phyloP scores from a whole-genome alignment of 1,140 invertebrate species.

The Brevipalpus yothersi region DNA sequence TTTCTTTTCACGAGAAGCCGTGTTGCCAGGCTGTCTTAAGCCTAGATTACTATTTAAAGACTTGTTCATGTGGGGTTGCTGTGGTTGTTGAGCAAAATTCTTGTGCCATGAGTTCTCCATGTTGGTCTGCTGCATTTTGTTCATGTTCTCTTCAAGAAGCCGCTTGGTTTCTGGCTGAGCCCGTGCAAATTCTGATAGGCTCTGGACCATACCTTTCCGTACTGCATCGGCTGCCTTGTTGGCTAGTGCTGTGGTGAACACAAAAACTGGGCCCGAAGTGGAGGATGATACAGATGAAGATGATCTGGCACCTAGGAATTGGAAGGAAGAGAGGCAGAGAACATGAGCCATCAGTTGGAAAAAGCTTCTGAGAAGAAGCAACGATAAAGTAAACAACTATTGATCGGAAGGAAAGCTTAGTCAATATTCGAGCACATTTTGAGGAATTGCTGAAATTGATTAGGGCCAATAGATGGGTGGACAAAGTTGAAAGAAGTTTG shows the following conservation, averaged over 20 bases:
- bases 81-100: conserved; percentile 46
- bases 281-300: too few species aligned
- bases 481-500: too few species aligned
- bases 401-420: too few species aligned
- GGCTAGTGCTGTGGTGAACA: conserved; percentile 75
- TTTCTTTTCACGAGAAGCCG: not conserved
- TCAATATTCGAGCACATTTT: too few species aligned
- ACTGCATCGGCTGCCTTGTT: conserved; percentile 85
- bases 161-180: conserved; percentile 81
- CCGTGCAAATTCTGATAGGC: conserved; percentile 83
- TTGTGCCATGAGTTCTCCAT: conserved; percentile 41
- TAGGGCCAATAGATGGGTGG: too few species aligned
- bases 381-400: too few species aligned
- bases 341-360: too few species aligned
- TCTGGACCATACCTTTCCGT: conserved; percentile 56
- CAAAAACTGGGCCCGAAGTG: conserved; percentile 50
- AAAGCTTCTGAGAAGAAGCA: too few species aligned
- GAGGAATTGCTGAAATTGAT: too few species aligned
- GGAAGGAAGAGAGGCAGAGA: too few species aligned
- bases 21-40: not conserved
- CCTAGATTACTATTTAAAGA: conserved; percentile 15
- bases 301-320: too few species aligned
- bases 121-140: conserved; percentile 63
- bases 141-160: conserved; percentile 74
- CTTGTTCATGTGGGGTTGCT: conserved; percentile 29